Percentiles rank a stretch among this genome's conserved stretches.
These are phyloP conservation scores for Mohoua ochrocephala DNA, from an alignment of 2,113 vertebrate species.

Conservation along the genomic window DNA sequence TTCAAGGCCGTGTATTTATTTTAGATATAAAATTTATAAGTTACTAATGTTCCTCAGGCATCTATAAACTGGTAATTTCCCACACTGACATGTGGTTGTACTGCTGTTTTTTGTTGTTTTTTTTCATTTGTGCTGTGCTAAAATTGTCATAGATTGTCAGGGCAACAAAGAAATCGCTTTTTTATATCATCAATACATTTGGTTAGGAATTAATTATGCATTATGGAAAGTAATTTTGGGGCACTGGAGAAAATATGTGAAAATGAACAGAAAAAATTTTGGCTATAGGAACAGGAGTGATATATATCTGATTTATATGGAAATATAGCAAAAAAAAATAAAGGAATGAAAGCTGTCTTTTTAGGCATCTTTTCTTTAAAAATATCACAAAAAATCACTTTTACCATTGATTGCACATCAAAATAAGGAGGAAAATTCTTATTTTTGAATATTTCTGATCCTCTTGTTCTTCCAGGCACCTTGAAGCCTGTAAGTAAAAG, in stretches of 20 bases:
- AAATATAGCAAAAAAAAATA: background rate
- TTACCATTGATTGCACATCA: background rate
- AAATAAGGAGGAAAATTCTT: background rate
- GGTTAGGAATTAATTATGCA: background rate
- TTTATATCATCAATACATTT: background rate
- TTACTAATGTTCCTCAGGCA: background rate
- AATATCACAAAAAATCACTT: background rate
- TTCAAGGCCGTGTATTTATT: background rate
- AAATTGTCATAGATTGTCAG: background rate
- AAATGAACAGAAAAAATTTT: background rate
- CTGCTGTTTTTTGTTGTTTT: background rate
- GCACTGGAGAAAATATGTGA: background rate
- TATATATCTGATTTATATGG: background rate
- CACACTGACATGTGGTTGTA: background rate
- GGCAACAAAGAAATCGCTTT: background rate
- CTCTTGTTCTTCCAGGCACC: background rate
- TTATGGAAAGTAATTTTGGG: background rate
- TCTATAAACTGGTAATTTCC: background rate
- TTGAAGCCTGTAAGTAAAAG: background rate
- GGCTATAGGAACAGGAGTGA: background rate
- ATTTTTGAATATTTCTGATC: background rate
- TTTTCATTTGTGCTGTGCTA: background rate
- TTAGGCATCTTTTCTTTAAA: background rate
- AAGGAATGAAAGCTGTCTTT: background rate
- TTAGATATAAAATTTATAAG: background rate